Evolutionary conservation across 2,888 invertebrate genomes (phyloP).

Genomic region (Lasius platythorax): DNA sequence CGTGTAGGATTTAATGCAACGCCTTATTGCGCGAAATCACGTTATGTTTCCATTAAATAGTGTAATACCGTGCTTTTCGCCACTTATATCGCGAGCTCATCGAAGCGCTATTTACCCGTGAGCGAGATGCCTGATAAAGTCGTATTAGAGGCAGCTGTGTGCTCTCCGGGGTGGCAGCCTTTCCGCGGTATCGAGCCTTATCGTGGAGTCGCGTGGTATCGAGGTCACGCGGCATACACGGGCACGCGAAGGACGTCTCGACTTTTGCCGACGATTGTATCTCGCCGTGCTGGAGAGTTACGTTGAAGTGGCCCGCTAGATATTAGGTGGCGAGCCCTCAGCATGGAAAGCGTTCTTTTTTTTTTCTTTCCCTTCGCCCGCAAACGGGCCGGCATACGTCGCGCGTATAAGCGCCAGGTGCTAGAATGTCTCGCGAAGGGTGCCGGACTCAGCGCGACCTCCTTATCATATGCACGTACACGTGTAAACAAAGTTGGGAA

Average conservation of each 20-base stretch:
- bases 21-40: slow-evolving; percentile 39
- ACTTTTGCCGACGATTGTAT: slow-evolving; percentile 59
- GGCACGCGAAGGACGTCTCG: slow-evolving; percentile 38
- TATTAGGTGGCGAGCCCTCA: slow-evolving; percentile 60
- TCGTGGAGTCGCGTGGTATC: slow-evolving; percentile 45
- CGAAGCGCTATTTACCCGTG: slow-evolving; percentile 18
- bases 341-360: slow-evolving; percentile 22
- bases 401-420: slow-evolving; percentile 71
- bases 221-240: slow-evolving; percentile 35
- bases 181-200: slow-evolving; percentile 47
- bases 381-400: neutral
- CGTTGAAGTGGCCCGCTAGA: slow-evolving; percentile 66
- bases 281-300: slow-evolving; percentile 57
- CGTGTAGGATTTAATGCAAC: slow-evolving; percentile 1
- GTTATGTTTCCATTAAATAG: slow-evolving; percentile 42
- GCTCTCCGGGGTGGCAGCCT: neutral
- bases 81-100: slow-evolving; percentile 24
- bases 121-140: slow-evolving; percentile 45
- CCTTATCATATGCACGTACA: neutral
- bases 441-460: neutral
- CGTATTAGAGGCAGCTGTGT: slow-evolving; percentile 18
- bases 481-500: slow-evolving; percentile 12
- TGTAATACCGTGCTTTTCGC: slow-evolving; percentile 16
- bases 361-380: slow-evolving; percentile 24
- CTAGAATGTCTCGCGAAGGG: slow-evolving; percentile 61